A percentile compares a stretch with the other conserved stretches of the same genome.
phyloP scores from a whole-genome alignment of 2,888 invertebrate genomes.

The Xanthorhoe designata region DNA sequence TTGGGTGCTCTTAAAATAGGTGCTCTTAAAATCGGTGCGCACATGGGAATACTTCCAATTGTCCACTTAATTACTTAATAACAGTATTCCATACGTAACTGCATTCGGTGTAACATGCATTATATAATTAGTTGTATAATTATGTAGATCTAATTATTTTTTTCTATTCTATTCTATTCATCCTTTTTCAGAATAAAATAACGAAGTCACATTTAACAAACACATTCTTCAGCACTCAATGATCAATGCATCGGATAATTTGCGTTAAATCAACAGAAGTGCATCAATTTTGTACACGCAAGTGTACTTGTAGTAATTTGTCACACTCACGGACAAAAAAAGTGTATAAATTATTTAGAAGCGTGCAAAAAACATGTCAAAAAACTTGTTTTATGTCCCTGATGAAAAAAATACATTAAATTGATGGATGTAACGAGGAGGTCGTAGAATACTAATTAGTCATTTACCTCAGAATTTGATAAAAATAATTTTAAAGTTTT shows the following conservation, averaged over 20 bases:
- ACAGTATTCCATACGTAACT: no score
- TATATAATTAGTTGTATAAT: no score
- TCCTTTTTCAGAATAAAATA: no score
- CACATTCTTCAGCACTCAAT: conserved; percentile 43
- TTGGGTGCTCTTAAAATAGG: no score
- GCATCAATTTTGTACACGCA: conserved; percentile 42
- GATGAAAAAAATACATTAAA: conserved; percentile 22
- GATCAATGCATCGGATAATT: conserved; percentile 56
- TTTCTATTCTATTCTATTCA: no score
- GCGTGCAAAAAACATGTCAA: conserved; percentile 30
- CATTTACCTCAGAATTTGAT: neutral
- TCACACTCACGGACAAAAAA: conserved; percentile 41
- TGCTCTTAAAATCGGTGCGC: no score
- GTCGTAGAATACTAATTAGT: neutral
- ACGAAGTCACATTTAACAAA: conserved; percentile 22
- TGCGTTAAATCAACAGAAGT: conserved; percentile 35
- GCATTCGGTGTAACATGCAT: no score
- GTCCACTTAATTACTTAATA: no score
- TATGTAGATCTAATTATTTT: no score
- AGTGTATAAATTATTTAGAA: conserved; percentile 28
- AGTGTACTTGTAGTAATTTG: conserved; percentile 44
- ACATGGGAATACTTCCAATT: no score
- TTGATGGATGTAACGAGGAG: conserved; percentile 21
- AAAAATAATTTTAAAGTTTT: neutral
- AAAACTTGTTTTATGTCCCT: conserved; percentile 28